Evolutionary conservation across 2,797 vertebrate species (phyloP).

Genomic region (Poeciliopsis paucimaculata): DNA sequence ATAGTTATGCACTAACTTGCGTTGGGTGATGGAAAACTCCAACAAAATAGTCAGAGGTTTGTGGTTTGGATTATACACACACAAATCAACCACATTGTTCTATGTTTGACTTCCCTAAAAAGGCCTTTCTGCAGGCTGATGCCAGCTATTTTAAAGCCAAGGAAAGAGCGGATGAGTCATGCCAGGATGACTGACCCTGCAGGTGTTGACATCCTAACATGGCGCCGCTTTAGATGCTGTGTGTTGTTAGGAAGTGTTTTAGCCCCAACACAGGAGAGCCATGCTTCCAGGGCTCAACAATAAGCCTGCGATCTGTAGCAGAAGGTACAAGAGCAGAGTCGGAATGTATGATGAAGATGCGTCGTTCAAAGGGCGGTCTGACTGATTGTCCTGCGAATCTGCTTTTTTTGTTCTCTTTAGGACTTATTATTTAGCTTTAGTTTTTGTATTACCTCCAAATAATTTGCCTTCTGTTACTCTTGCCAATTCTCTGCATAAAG

Average conservation of each 20-base stretch:
- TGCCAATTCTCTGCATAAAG: conserved; percentile 4
- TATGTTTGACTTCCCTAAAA: conserved; percentile 11
- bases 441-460: conserved; percentile 12
- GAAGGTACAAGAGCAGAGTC: background rate
- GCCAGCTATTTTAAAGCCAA: conserved; percentile 33
- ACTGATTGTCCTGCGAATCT: background rate
- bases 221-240: conserved; percentile 40
- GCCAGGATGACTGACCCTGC: conserved; percentile 11
- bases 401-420: conserved; percentile 2
- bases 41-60: background rate
- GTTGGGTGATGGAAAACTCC: background rate
- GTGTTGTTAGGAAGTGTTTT: conserved; percentile 40
- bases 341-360: conserved; percentile 39
- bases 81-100: background rate
- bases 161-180: conserved; percentile 11
- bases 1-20: background rate
- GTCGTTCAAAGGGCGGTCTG: conserved; percentile 38
- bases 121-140: conserved; percentile 15
- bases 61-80: background rate
- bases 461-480: conserved; percentile 37
- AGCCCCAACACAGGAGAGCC: conserved; percentile 36
- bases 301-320: conserved; percentile 52
- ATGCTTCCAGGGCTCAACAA: conserved; percentile 63
- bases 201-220: conserved; percentile 48
- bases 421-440: conserved; percentile 12